Conservation (phyloP, 2,797 vertebrate genomes). For the Rhynchonycteris naso region DNA sequence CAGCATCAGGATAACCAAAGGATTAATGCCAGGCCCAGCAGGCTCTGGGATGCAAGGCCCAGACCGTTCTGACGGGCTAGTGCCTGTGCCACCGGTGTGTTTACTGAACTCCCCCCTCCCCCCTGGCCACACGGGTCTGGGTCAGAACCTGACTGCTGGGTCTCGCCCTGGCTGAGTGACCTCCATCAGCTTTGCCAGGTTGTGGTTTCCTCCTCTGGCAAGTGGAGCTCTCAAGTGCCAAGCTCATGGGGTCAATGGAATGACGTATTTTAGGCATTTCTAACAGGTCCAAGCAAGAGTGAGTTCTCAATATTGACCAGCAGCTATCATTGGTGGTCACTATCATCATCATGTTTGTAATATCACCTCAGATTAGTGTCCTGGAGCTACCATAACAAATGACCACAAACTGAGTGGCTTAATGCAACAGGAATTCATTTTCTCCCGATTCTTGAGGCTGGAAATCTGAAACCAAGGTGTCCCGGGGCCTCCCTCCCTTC, state of each 20-base stretch:
- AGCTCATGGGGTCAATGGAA: background rate
- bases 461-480: background rate
- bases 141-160: background rate
- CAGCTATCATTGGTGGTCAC: rapidly evolving
- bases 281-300: background rate
- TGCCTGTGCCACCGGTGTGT: background rate
- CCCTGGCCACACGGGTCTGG: background rate
- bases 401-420: background rate
- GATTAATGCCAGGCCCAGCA: background rate
- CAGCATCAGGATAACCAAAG: background rate
- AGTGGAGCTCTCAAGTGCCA: background rate
- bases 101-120: background rate
- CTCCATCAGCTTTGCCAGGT: background rate
- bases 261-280: background rate
- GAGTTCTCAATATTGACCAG: background rate
- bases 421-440: too few species aligned
- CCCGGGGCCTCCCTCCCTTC: background rate
- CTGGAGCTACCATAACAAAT: background rate
- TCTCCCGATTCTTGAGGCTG: background rate
- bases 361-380: too few species aligned
- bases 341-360: background rate
- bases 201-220: background rate
- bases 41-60: background rate
- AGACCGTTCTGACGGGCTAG: background rate
- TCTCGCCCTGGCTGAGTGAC: background rate